These are phyloP conservation scores for Pandemis corylana DNA, from an alignment of 2,888 invertebrate genomes.

Conservation along the genomic window DNA sequence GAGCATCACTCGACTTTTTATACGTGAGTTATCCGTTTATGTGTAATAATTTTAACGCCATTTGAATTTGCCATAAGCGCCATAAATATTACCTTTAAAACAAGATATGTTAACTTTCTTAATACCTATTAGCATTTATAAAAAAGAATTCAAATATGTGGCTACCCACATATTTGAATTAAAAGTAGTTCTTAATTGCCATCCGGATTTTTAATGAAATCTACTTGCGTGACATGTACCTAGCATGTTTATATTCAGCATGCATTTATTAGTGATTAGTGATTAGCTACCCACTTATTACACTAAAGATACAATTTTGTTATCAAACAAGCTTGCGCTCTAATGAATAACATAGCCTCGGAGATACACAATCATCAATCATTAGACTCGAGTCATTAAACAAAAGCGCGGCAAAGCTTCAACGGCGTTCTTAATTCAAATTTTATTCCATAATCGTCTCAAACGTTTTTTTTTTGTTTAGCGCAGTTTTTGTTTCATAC, in stretches of 20 bases:
- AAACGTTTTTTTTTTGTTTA: neutral
- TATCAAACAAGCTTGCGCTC: slow-evolving; percentile 23
- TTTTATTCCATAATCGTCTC: neutral
- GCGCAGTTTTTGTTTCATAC: neutral
- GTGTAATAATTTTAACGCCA: neutral
- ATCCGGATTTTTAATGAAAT: too few species aligned
- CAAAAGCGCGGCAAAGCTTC: slow-evolving; percentile 21
- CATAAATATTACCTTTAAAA: neutral
- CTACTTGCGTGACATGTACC: neutral
- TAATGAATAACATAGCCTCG: slow-evolving; percentile 3
- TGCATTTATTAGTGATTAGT: neutral
- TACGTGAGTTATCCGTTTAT: too few species aligned
- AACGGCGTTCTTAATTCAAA: slow-evolving; percentile 7
- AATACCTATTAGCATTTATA: too few species aligned
- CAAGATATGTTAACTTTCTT: too few species aligned
- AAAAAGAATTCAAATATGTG: too few species aligned
- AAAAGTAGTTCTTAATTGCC: too few species aligned
- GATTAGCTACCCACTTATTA: neutral
- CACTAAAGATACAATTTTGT: slow-evolving; percentile 7
- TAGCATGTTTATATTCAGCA: neutral
- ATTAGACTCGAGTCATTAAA: slow-evolving; percentile 9
- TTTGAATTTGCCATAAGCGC: neutral
- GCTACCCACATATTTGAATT: too few species aligned
- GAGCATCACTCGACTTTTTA: too few species aligned
- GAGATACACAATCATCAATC: slow-evolving; percentile 26